A percentile compares a stretch with the other conserved stretches of the same genome.
phyloP scores from a whole-genome alignment of 2,113 vertebrate genomes.

The Cryptomyrus ogoouensis region DNA sequence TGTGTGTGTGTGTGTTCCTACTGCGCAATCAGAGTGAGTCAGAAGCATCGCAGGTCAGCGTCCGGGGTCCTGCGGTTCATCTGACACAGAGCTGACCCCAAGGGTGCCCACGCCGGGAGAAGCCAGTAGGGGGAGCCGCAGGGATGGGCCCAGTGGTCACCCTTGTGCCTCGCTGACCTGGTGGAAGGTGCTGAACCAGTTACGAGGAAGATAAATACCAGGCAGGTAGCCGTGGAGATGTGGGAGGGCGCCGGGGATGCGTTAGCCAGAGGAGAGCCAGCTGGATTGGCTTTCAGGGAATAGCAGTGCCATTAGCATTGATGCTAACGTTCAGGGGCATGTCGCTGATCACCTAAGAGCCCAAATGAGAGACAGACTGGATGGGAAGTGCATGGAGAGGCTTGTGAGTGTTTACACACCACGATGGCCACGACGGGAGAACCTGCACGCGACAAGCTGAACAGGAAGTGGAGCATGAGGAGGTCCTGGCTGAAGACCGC shows the following conservation, averaged over 20 bases:
- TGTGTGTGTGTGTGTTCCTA: not conserved
- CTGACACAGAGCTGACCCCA: not conserved
- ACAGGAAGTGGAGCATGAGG: not conserved
- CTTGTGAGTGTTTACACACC: not conserved
- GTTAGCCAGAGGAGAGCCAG: not conserved
- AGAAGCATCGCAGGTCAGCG: not conserved
- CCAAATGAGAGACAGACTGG: not conserved
- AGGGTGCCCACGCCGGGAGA: not conserved
- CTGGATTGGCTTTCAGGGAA: not conserved
- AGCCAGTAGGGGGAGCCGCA: not conserved
- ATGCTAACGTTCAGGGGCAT: not conserved
- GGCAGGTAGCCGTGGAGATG: not conserved
- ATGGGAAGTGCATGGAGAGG: not conserved
- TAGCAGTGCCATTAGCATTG: not conserved
- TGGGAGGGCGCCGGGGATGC: not conserved
- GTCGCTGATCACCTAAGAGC: not conserved
- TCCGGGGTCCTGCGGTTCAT: not conserved
- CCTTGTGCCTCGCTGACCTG: not conserved
- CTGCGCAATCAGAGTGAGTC: not conserved
- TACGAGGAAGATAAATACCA: conserved; percentile 2
- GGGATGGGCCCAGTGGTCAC: not conserved
- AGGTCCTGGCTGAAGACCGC: not conserved
- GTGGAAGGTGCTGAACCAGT: not conserved
- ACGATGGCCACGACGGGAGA: not conserved
- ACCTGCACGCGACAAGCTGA: not conserved